Evolutionary conservation across 2,888 invertebrate species (phyloP), one percentile per base, ranked within the genome.

Genomic region (Frankliniella intonsa): DNA sequence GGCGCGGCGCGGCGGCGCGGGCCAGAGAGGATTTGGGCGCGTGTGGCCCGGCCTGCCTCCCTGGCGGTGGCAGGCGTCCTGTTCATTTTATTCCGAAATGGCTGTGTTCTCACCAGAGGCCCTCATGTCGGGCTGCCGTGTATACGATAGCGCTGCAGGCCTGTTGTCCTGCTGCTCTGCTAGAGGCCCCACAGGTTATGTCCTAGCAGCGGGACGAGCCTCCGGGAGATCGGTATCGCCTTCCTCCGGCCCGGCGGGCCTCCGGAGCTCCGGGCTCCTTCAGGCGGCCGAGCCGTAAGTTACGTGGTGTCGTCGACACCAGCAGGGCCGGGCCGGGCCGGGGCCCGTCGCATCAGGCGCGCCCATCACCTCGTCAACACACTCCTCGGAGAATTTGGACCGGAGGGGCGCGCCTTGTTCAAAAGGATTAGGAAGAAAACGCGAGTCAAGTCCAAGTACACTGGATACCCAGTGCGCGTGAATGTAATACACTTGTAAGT

Each of bases 61-160:
- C 38, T 2, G 38, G 3, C 38, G 38, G 69, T 76, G 22, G 25
- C 7, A 9, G 69, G 25, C 22, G 25, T 76, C 22, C 25, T 25
- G 69, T 22, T n/a, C 69, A 0, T 25, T 25, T 76, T 22, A 22
- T 76, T 76, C 69, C 25, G 69, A 76, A 76, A 76, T 22, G 69
- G 69, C 69, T 76, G 69, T 76, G 69, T 76, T 76, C 69, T 76
- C 69, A 25, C 69, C 69, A 76, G 69, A 55, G 55, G 14, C 55
- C 55, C 55, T 55, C 69, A 76, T 25, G 69, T 76, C 25, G 69
- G 12, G 69, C 69, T 76, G 69, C 25, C 25, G 69, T 22, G 25
- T 76, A 25, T 25, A 22, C 25, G 69, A 76, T 76, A 76, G 69
- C 22, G n/a, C 55, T 8, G 3, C 62, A 62, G 62, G 11, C 62